A percentile compares a stretch with the other conserved stretches of the same genome.
phyloP scores from a whole-genome alignment of 2,797 vertebrate genomes.

The Chloroceryle inda region DNA sequence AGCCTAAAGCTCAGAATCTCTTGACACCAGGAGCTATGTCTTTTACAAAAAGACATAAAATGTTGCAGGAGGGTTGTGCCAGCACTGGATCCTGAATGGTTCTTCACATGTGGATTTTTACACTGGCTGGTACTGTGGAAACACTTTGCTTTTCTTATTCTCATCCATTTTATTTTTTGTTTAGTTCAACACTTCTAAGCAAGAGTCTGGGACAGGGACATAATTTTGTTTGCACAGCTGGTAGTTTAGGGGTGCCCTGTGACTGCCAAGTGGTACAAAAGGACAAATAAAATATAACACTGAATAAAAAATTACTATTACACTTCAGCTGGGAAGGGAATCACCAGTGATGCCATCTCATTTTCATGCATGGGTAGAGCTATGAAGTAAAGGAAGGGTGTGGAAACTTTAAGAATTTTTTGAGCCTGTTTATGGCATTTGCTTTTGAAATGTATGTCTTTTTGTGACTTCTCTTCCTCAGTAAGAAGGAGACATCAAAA shows the following conservation, averaged over 20 bases:
- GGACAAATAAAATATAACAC: not conserved
- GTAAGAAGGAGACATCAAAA: not conserved
- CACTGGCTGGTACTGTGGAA: not conserved
- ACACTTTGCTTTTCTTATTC: not conserved
- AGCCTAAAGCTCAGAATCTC: not conserved
- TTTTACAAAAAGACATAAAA: not conserved
- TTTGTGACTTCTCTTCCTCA: not conserved
- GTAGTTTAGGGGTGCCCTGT: not conserved
- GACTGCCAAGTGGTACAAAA: not conserved
- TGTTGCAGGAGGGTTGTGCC: not conserved
- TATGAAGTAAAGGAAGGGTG: not conserved
- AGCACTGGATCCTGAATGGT: not conserved
- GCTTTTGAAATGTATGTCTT: not conserved
- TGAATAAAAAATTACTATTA: not conserved
- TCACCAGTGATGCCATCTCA: not conserved
- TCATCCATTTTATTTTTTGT: too few relatives aligned
- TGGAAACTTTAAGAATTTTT: not conserved
- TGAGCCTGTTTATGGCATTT: not conserved
- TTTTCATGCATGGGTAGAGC: not conserved
- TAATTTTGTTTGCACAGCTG: constrained; percentile 1
- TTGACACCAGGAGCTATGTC: not conserved
- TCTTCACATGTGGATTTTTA: not conserved
- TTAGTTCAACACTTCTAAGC: not conserved
- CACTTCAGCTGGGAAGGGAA: not conserved
- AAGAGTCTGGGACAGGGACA: not conserved